Evolutionary conservation across 2,888 invertebrate genomes (phyloP), one percentile per base, ranked within the genome.

Genomic region (Loripinus fragilis): DNA sequence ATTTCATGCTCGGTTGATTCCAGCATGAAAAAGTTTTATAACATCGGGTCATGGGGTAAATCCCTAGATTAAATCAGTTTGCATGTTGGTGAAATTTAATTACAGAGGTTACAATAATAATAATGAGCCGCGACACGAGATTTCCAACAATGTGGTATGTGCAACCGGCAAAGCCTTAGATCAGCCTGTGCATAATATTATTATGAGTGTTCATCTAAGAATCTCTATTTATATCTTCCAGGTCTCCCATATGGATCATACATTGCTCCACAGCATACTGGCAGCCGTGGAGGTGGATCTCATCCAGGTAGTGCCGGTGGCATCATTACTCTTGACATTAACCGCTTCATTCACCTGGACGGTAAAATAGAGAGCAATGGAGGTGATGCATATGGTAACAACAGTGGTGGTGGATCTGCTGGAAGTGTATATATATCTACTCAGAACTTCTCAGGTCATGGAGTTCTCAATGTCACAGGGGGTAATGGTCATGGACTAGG

Each of bases 401-500:
- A 85, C 72, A 83, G 86, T 73, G 90, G 90, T 38, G 90, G 88
- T 52, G 90, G 90, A n/a, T 88, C 89, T 77, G 90, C 86, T 28
- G 90, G 90, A 42, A 87, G 88, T 71, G 74, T 90, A 55, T 81
- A 85, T 73, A 73, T 90, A 28, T 72, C 78, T 3, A 86, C 87
- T 10, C 85, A 84, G 35, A 86, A 86, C 76, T 88, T 90, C 78
- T 89, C 89, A 3, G 90, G 90, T 33, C 90, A 90, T 76, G 90
- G 90, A 12, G 30, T 81, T 30, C 67, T 88, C 25, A 83, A 82
- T 0, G 79, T 80, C 1, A 83, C 86, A 12, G 90, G 90, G n/a
- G 90, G 90, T 0, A 30, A 72, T 25, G 89, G 87, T 10, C 17
- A 67, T 28, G 81, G 76, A 0, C 52, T 52, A 25, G 88, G 89